Percentiles rank a stretch among this genome's conserved stretches.
Conservation (phyloP, 2,797 vertebrate species). For the Phoeniculus purpureus region DNA sequence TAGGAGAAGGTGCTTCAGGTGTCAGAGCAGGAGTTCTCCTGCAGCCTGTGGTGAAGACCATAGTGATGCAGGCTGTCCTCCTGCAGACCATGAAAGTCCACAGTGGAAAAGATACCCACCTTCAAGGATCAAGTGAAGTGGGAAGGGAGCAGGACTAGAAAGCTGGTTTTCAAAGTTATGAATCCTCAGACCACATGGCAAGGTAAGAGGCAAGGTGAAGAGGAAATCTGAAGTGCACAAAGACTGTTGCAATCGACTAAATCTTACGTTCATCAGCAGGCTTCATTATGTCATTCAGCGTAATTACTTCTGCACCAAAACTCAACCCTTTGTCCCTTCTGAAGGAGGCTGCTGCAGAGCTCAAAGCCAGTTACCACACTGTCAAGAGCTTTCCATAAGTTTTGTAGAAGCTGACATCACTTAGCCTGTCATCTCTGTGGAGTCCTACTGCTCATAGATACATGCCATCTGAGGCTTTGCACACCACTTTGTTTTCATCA, state of each 20-base stretch:
- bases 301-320: background rate
- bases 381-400: background rate
- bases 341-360: background rate
- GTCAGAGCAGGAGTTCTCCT: background rate
- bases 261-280: background rate
- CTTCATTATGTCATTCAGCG: background rate
- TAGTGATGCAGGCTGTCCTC: background rate
- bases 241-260: background rate
- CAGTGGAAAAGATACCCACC: background rate
- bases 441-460: background rate
- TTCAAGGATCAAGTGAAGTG: background rate
- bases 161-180: rapidly evolving
- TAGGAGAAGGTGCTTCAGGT: background rate
- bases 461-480: background rate
- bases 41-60: rapidly evolving
- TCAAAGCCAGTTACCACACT: background rate
- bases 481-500: background rate
- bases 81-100: background rate
- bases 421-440: background rate
- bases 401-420: background rate
- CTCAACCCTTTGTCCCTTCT: background rate
- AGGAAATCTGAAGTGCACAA: background rate
- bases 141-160: background rate
- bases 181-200: background rate
- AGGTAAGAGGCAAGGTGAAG: background rate